These are phyloP conservation scores for Bombylius discolor DNA, from an alignment of 2,888 invertebrate species.

Conservation along the genomic window DNA sequence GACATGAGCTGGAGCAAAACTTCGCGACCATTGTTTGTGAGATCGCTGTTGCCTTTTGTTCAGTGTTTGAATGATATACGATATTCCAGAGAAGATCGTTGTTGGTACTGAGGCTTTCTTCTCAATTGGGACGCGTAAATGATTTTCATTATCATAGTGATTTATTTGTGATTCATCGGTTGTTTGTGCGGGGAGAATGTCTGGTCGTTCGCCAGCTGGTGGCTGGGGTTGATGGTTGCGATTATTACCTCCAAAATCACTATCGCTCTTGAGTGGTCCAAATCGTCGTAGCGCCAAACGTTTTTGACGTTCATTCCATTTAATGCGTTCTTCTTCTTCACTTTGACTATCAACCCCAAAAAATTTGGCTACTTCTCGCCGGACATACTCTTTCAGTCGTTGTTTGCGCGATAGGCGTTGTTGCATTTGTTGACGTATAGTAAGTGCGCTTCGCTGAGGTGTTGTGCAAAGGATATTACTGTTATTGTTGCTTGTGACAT, in stretches of 20 bases:
- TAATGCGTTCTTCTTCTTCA: constrained; percentile 26
- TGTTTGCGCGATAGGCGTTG: constrained; percentile 26
- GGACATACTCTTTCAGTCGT: constrained; percentile 29
- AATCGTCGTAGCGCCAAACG: constrained; percentile 33
- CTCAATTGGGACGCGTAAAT: constrained; percentile 31
- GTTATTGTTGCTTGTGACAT: neutral
- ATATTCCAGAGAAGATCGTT: constrained; percentile 30
- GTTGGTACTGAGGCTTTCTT: constrained; percentile 32
- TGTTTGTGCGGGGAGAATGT: constrained; percentile 31
- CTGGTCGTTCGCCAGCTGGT: constrained; percentile 27
- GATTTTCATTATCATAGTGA: constrained; percentile 17
- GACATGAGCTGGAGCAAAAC: constrained; percentile 46
- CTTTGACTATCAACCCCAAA: constrained; percentile 32
- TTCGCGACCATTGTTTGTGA: constrained; percentile 53
- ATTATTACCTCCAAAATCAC: constrained; percentile 10
- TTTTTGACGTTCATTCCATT: constrained; percentile 33
- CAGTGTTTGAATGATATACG: constrained; percentile 41
- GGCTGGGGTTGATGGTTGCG: constrained; percentile 1
- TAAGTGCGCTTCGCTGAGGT: constrained; percentile 17
- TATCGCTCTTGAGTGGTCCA: constrained; percentile 19
- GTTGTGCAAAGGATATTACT: constrained; percentile 5
- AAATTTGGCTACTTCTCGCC: constrained; percentile 30
- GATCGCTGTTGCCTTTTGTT: constrained; percentile 32
- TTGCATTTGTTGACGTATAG: constrained; percentile 18
- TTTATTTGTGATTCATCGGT: constrained; percentile 18